Conservation (phyloP, 2,797 vertebrate species). For the Poeciliopsis turneri region DNA sequence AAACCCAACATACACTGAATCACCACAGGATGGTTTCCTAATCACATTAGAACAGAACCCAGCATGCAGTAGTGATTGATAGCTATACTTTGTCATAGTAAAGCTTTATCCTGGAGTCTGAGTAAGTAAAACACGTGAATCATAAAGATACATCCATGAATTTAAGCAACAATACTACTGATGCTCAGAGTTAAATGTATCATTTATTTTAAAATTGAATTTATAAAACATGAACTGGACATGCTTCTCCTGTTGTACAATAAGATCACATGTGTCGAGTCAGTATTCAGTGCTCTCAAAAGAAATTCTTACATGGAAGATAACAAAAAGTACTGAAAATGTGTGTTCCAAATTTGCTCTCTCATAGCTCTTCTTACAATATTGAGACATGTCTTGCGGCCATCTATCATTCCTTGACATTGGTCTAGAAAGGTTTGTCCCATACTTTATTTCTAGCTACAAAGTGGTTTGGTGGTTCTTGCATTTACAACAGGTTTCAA, state of each 20-base stretch:
- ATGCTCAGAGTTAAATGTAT: neutral
- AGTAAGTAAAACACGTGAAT: slow-evolving; percentile 31
- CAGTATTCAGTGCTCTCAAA: neutral
- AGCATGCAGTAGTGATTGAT: slow-evolving; percentile 54
- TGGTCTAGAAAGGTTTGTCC: neutral
- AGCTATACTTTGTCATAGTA: slow-evolving; percentile 21
- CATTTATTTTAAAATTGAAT: neutral
- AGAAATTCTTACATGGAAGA: neutral
- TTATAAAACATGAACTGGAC: neutral
- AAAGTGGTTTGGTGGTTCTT: neutral
- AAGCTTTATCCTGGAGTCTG: slow-evolving; percentile 22
- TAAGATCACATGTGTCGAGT: neutral
- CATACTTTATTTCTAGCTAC: neutral
- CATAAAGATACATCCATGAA: neutral
- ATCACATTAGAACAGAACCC: slow-evolving; percentile 46
- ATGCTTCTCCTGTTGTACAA: neutral
- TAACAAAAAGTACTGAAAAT: neutral
- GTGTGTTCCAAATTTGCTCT: neutral
- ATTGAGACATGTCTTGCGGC: neutral
- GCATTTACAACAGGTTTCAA: neutral
- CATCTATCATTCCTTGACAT: neutral
- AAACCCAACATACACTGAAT: slow-evolving; percentile 53
- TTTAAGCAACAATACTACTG: neutral
- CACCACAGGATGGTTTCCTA: slow-evolving; percentile 53
- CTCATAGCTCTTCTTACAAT: neutral